A percentile compares a stretch with the other conserved stretches of the same genome.
phyloP scores from a whole-genome alignment of 1,140 invertebrate genomes.

The Magallana gigas region DNA sequence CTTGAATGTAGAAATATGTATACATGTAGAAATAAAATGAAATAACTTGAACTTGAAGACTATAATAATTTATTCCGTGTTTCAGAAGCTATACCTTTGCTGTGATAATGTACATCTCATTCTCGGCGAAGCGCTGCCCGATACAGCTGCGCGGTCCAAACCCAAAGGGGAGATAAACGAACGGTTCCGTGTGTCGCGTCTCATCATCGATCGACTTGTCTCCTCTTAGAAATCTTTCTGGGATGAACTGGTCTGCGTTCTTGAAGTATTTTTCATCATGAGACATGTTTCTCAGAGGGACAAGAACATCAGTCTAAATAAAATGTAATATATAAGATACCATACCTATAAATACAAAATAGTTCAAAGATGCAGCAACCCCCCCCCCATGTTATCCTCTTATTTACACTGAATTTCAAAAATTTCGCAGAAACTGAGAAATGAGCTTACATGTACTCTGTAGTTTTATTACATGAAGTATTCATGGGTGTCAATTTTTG shows the following conservation, averaged over 20 bases:
- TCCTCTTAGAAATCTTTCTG: conserved; percentile 90
- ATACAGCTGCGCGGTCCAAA: conserved; percentile 83
- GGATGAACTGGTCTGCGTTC: conserved; percentile 86
- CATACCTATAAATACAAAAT: no score
- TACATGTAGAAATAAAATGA: not conserved
- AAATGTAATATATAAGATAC: no score
- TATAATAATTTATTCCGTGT: not conserved
- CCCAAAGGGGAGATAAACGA: conserved; percentile 83
- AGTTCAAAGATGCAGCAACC: no score
- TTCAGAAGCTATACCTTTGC: conserved; percentile 81
- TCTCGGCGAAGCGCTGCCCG: conserved; percentile 82
- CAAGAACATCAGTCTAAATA: conserved; percentile 9
- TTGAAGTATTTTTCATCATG: conserved; percentile 84
- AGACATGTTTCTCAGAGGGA: conserved; percentile 20
- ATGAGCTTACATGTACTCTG: no score
- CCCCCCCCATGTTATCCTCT: no score
- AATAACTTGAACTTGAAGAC: not conserved
- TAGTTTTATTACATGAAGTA: no score
- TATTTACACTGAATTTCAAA: no score
- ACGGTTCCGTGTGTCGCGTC: conserved; percentile 68
- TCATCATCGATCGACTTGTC: conserved; percentile 22
- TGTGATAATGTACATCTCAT: conserved; percentile 85
- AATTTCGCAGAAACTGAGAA: no score
- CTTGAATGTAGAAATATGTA: no score
- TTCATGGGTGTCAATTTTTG: no score